These are phyloP conservation scores for Leptarthrus brevirostris DNA, from an alignment of 2,888 invertebrate species.

Conservation along the genomic window DNA sequence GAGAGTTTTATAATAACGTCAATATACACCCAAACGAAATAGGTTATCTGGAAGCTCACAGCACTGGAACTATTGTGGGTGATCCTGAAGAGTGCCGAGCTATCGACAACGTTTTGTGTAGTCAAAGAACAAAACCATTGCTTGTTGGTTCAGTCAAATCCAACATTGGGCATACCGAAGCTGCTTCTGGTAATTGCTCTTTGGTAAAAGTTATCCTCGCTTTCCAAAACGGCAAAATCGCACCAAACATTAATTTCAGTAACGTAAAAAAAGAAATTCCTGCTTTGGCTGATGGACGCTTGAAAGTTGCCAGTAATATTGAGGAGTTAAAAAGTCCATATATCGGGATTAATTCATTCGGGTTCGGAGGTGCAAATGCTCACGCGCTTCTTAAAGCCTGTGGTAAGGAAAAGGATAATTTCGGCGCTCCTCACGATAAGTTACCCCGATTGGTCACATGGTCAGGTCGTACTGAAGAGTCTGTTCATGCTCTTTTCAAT, in stretches of 20 bases:
- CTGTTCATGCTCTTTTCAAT: conserved; percentile 74
- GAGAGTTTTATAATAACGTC: conserved; percentile 77
- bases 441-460: conserved; percentile 79
- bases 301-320: conserved; percentile 79
- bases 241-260: conserved; percentile 86
- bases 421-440: conserved; percentile 73
- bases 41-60: conserved; percentile 88
- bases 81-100: conserved; percentile 93
- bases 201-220: conserved; percentile 84
- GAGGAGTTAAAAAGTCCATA: conserved; percentile 79
- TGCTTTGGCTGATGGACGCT: conserved; percentile 72
- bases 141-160: conserved; percentile 92
- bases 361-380: conserved; percentile 91
- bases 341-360: conserved; percentile 90
- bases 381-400: conserved; percentile 61
- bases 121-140: conserved; percentile 79
- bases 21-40: conserved; percentile 76
- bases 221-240: conserved; percentile 82
- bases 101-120: conserved; percentile 82
- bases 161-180: conserved; percentile 93
- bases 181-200: conserved; percentile 85
- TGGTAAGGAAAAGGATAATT: conserved; percentile 67
- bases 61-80: conserved; percentile 84
- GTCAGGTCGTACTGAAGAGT: conserved; percentile 84
- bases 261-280: conserved; percentile 73